phyloP scores from a whole-genome alignment of 2,888 invertebrate genomes.

The Drosophila diplacantha region DNA sequence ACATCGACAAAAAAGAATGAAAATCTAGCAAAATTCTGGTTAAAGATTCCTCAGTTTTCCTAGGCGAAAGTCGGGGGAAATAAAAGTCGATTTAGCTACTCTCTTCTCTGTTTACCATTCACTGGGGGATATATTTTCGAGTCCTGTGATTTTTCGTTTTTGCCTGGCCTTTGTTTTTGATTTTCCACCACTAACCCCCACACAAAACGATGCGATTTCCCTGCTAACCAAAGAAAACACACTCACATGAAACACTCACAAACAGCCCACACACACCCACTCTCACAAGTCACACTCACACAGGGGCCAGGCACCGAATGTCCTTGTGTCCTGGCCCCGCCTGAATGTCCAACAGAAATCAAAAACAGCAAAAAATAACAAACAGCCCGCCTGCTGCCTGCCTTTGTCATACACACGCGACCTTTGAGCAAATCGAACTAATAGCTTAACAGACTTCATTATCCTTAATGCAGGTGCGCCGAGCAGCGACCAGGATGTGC shows the following conservation, averaged over 20 bases:
- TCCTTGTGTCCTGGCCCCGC: slow-evolving; percentile 14
- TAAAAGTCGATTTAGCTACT: not conserved
- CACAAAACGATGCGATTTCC: slow-evolving; percentile 22
- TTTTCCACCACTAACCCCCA: slow-evolving; percentile 26
- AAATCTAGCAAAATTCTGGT: slow-evolving; percentile 18
- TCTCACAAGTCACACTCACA: slow-evolving; percentile 24
- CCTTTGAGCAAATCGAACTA: slow-evolving; percentile 61
- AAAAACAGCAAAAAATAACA: not conserved
- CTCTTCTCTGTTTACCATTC: slow-evolving; percentile 3
- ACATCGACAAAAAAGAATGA: not conserved
- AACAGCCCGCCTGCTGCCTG: slow-evolving; percentile 41
- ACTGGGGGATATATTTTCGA: not conserved
- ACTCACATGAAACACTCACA: slow-evolving; percentile 5
- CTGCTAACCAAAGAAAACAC: slow-evolving; percentile 14
- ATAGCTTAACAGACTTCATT: slow-evolving; percentile 77
- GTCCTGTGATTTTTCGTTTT: slow-evolving; percentile 12
- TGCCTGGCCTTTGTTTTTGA: slow-evolving; percentile 24
- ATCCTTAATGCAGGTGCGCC: slow-evolving; percentile 84
- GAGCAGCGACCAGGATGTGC: slow-evolving; percentile 85
- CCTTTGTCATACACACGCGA: slow-evolving; percentile 61
- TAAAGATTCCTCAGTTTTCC: slow-evolving; percentile 6
- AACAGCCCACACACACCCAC: slow-evolving; percentile 17
- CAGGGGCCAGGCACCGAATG: slow-evolving; percentile 16
- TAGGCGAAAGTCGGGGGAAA: not conserved
- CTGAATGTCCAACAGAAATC: slow-evolving; percentile 32